A percentile compares a stretch with the other conserved stretches of the same genome.
These are phyloP conservation scores for Montipora foliosa DNA, from an alignment of 64 coral and sea anemone species.

Conservation along the genomic window DNA sequence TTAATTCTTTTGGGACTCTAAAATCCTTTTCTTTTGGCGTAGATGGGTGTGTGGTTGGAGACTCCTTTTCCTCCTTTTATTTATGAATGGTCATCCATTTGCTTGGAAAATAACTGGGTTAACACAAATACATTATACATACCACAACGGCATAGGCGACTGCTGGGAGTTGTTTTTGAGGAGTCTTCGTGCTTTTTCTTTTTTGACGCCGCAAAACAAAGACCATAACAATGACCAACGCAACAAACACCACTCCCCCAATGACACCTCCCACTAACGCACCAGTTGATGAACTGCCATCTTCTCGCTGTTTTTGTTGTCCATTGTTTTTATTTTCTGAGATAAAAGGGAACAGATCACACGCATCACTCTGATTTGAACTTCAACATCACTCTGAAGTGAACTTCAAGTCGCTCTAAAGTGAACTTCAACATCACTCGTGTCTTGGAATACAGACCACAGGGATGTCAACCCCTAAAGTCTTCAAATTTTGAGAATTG, in stretches of 20 bases:
- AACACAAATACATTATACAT: background rate
- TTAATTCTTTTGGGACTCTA: too few species aligned
- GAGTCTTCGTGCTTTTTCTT: background rate
- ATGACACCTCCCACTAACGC: slow-evolving; percentile 61
- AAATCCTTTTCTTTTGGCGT: too few species aligned
- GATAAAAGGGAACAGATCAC: background rate
- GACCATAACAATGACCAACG: slow-evolving; percentile 47
- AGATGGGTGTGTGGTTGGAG: too few species aligned
- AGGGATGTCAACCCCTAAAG: too few species aligned
- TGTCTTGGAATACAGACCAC: too few species aligned
- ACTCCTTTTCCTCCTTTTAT: too few species aligned
- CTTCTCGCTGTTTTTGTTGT: background rate
- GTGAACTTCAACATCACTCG: too few species aligned
- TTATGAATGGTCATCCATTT: too few species aligned
- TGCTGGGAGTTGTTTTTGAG: background rate
- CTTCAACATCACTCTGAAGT: too few species aligned
- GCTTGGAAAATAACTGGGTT: too few species aligned
- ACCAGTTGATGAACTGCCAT: background rate
- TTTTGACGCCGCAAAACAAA: background rate
- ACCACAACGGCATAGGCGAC: slow-evolving; percentile 22
- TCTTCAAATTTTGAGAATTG: too few species aligned
- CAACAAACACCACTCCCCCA: background rate
- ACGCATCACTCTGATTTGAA: background rate
- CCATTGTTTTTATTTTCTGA: background rate
- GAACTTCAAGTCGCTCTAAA: too few species aligned